Base-by-base conservation (phyloP, 2,888 invertebrate genomes). In the Ypsolopha sequella region DNA sequence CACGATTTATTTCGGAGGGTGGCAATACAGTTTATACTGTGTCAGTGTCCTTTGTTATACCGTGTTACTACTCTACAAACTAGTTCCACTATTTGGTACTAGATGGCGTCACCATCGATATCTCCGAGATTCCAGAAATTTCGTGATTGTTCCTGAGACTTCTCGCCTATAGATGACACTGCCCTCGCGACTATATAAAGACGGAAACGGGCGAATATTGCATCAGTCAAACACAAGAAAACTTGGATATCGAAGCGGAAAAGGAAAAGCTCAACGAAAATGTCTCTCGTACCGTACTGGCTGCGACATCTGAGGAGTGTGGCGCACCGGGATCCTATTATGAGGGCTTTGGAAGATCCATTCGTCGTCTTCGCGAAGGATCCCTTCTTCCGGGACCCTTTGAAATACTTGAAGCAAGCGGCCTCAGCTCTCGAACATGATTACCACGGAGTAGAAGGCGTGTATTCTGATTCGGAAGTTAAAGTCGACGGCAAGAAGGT, bases 401-500 rank as follows among this genome's bases (percentile, higher is more conserved):
- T 73, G 14, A 82, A 80, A 54, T 80, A 57, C 51, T 65, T 80
- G 49, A 71, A 63, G 53, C 73, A 80, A 55, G 57, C 65, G 11
- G 62, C 70, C 6, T 59, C 70, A 10, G 72, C 78, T 0, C 34
- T 60, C 7, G 76, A 81, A 6, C 54, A 60, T 1, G 63, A 72
- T 1, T 61, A 74, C 50, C 80, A 82, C 50, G 73, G 80, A 14
- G 75, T 87, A 51, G 76, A 88, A 55, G 88, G 88, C 13, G 70
- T 85, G 41, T 89, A 87, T 62, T 88, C 89, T 14, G 88, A 87
- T 10, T 87, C 88, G 0, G 89, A 87, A 53, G 77, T 91, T 6
- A 82, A 88, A 54, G 73, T 84, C 14, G 90, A 90, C 63, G 89
- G 90, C n/a, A 89, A 92, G 61, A 91, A 91, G 54, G 92, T 91